Evolutionary conservation across 2,888 invertebrate species (phyloP), one percentile per base, ranked within the genome.

Genomic region (Phymatocera aterrima): DNA sequence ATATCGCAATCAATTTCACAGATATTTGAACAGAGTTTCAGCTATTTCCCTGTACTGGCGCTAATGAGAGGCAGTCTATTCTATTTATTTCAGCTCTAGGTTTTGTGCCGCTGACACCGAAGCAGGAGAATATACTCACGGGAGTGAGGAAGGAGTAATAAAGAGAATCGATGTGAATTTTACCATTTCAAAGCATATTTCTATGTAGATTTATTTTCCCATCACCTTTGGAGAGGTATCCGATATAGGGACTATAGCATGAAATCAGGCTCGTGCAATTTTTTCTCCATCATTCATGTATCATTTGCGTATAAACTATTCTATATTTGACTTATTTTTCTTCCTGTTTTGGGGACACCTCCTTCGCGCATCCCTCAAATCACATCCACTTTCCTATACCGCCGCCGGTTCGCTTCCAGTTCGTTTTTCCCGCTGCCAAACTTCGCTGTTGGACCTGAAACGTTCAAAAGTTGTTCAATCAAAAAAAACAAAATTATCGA

Each of bases 391-490:
- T 54, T 37, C 28, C 75, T 75, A 75, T 40, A 60, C 57, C 60
- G n/a, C 24, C 40, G 40, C 75, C 75, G 51, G 60, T 78, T 40
- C 74, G 34, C 40, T 78, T 48, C 77, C 84, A 4, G 85, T 84
- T 68, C 87, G 83, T 68, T 88, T 88, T 72, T 86, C 83, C 18
- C 88, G 83, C 74, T 83, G 82, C 86, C 87, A 87, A 40, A 88
- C 82, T 75, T 88, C 87, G 70, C 87, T 87, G 78, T 87, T 51
- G 51, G 34, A 48, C n/a, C 48, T 34, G 3, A 31, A 72, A 51
- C 34, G 34, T n/a, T 43, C 46, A 10, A 68, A 68, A n/a, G 2
- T 64, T 37, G 37, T 18, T 37, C 0, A 64, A n/a, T n/a, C n/a
- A n/a, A n/a, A n/a, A n/a, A n/a, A n/a, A n/a, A n/a, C n/a, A 64